Percentiles rank a stretch among this genome's conserved stretches.
These are phyloP conservation scores for Anolis sagrei DNA, from an alignment of 2,113 vertebrate species.

Conservation along the genomic window DNA sequence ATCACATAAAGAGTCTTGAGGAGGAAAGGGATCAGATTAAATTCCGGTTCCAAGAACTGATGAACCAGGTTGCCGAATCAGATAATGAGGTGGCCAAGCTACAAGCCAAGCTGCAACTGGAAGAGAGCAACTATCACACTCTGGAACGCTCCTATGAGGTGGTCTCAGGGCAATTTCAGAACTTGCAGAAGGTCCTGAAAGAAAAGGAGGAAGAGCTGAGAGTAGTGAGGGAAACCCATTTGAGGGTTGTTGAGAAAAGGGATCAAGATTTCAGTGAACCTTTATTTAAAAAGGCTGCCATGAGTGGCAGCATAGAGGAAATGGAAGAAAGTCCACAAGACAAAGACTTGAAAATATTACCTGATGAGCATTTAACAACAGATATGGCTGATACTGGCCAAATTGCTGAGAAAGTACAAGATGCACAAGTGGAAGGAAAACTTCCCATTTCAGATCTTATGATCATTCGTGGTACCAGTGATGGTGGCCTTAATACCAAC, in stretches of 20 bases:
- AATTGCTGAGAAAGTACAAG: constrained; percentile 76
- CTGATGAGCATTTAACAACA: constrained; percentile 61
- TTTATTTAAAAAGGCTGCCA: constrained; percentile 86
- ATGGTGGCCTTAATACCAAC: constrained; percentile 58
- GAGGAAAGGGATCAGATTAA: constrained; percentile 86
- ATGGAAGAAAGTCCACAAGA: constrained; percentile 85
- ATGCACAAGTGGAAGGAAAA: constrained; percentile 69
- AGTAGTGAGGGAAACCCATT: constrained; percentile 85
- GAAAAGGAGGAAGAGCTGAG: constrained; percentile 91
- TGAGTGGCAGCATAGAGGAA: constrained; percentile 85
- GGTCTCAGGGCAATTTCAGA: constrained; percentile 85
- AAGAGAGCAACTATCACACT: constrained; percentile 85
- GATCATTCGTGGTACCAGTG: constrained; percentile 61
- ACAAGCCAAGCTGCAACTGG: constrained; percentile 79
- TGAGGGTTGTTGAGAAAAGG: constrained; percentile 85
- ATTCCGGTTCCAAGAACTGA: constrained; percentile 89
- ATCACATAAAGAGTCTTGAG: constrained; percentile 84
- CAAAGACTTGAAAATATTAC: constrained; percentile 84
- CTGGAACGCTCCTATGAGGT: constrained; percentile 85
- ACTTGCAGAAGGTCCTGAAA: constrained; percentile 81
- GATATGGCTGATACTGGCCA: constrained; percentile 76
- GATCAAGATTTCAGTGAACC: constrained; percentile 89
- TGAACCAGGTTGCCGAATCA: constrained; percentile 84
- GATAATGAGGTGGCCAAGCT: constrained; percentile 87
- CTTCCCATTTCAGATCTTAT: constrained; percentile 42